Evolutionary conservation across 2,797 vertebrate species (phyloP).

Genomic region (Acanthurus leucopareius): DNA sequence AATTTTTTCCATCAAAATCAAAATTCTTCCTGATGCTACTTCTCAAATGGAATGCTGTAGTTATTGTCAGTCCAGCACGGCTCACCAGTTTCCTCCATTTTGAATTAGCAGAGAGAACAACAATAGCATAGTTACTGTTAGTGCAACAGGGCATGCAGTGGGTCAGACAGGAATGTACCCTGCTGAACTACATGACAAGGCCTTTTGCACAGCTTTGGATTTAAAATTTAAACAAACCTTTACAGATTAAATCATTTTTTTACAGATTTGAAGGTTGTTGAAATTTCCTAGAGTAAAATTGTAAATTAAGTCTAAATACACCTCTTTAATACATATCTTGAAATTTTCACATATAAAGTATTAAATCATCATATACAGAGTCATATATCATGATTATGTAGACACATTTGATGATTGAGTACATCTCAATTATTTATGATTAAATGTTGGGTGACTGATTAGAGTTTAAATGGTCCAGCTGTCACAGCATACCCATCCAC

Average conservation of each 20-base stretch:
- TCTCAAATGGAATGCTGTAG: not conserved
- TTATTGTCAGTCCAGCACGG: not conserved
- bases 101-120: not conserved
- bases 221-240: too few species aligned
- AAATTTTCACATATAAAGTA: not conserved
- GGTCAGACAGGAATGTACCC: slow-evolving; percentile 3
- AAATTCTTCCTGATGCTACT: not conserved
- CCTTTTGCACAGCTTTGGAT: not conserved
- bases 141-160: not conserved
- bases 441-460: not conserved
- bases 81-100: not conserved
- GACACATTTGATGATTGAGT: not conserved
- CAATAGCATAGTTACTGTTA: not conserved
- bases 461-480: slow-evolving; percentile 9
- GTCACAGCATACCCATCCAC: not conserved
- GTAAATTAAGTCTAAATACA: not conserved
- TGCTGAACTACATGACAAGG: not conserved
- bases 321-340: not conserved
- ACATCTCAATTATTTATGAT: not conserved
- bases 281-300: too few species aligned
- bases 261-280: too few species aligned
- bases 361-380: not conserved
- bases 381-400: too few species aligned
- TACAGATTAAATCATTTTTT: too few species aligned
- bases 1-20: not conserved